Percentiles rank a stretch among this genome's conserved stretches.
These are phyloP conservation scores for Philaethria dido DNA, from an alignment of 2,888 invertebrate species.

Conservation along the genomic window DNA sequence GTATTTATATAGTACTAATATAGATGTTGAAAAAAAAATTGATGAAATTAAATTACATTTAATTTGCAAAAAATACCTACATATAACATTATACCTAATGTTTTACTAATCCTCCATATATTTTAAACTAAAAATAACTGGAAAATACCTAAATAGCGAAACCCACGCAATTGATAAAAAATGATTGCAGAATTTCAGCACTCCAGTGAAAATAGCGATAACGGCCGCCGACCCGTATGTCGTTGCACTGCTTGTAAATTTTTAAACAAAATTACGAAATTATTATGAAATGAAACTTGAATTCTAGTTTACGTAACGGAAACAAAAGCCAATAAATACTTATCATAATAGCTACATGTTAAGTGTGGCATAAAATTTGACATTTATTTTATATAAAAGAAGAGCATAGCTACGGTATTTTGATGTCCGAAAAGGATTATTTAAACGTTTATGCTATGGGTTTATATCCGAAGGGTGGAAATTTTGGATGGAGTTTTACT, in stretches of 20 bases:
- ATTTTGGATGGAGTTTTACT: too few species aligned
- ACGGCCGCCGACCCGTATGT: constrained; percentile 34
- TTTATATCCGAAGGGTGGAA: too few species aligned
- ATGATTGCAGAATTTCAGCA: constrained; percentile 33
- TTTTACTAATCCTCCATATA: background rate
- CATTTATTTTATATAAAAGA: background rate
- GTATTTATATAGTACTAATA: too few species aligned
- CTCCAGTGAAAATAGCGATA: constrained; percentile 36
- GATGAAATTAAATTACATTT: too few species aligned
- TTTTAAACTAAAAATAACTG: background rate
- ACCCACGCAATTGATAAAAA: constrained; percentile 21
- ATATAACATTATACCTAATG: background rate
- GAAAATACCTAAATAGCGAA: background rate
- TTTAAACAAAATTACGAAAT: constrained; percentile 20
- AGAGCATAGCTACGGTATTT: background rate
- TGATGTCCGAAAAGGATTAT: too few species aligned
- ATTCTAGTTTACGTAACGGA: constrained; percentile 3
- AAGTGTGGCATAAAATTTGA: background rate
- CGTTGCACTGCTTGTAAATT: constrained; percentile 15
- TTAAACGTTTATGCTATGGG: too few species aligned
- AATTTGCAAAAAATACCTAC: too few species aligned
- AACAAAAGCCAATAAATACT: constrained; percentile 13
- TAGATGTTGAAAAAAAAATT: too few species aligned
- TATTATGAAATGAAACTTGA: constrained; percentile 31
- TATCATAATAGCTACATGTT: background rate